Evolutionary conservation across 2,113 vertebrate genomes (phyloP), one percentile per base, ranked within the genome.

Genomic region (Pluvialis apricaria): DNA sequence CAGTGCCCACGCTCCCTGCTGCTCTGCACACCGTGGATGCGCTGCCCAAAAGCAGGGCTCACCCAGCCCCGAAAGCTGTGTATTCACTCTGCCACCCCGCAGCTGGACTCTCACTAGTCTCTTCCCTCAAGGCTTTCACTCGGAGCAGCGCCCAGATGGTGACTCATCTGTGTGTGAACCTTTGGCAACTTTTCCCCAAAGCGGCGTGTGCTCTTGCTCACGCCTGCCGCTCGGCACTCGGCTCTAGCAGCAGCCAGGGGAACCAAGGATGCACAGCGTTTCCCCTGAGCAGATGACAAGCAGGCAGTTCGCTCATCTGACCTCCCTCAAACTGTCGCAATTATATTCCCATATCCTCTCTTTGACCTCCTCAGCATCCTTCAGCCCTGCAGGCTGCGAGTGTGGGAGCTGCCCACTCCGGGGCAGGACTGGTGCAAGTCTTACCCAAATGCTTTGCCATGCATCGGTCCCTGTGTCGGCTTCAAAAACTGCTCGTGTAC

Each of bases 1-100:
- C 57, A 13, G 57, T 10, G 13, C 29, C 49, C 66, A 9, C 1
- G 0, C 34, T 52, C 55, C 42, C 54, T 6, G 25, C 82, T 76
- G 49, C 62, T 47, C 15, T 29, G 22, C n/a, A 26, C 13, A 1
- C n/a, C 1, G 0, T 1, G 34, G 26, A 24, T 18, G 26, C 1
- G 4, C 32, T 3, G 13, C 69, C 44, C 54, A 26, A 9, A 34
- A 65, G 29, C 1, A 7, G 55, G 42, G 17, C 55, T 69, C 44
- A 29, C 36, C 10, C 49, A 58, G 32, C 38, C 38, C 26, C 2
- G 0, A 36, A 24, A 73, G 16, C 42, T 20, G 38, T 24, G 52
- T 15, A 15, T 26, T 78, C 22, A 20, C 8, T 22, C 29, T 42
- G 61, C 49, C 36, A 10, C 24, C 29, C 40, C 4, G 0, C 55